These are phyloP conservation scores for Chaetodon trifasciatus DNA, from an alignment of 2,797 vertebrate species.

Conservation along the genomic window DNA sequence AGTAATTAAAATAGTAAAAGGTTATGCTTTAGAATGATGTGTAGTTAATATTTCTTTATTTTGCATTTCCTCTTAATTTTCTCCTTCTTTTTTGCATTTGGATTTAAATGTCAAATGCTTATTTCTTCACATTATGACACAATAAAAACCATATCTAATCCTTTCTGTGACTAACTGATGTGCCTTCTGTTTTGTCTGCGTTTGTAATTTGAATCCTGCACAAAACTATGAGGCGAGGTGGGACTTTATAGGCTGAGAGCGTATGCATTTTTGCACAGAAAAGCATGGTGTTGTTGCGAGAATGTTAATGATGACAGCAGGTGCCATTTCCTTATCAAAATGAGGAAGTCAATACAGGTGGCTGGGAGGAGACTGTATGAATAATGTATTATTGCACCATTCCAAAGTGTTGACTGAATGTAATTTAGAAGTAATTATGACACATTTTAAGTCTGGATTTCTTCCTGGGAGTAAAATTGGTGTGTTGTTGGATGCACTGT, in stretches of 20 bases:
- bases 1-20: not conserved
- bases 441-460: not conserved
- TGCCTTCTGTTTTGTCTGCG: constrained; percentile 1
- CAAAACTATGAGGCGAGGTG: not conserved
- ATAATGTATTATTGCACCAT: constrained; percentile 16
- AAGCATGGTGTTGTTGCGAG: constrained; percentile 1
- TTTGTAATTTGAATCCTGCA: constrained; percentile 10
- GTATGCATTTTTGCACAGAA: constrained; percentile 12
- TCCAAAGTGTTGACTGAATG: constrained; percentile 16
- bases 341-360: constrained; percentile 1
- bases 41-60: not conserved
- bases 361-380: constrained; percentile 18
- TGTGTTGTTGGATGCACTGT: not conserved
- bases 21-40: not conserved
- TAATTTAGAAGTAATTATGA: not conserved
- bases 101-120: not conserved
- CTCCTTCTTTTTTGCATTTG: not conserved
- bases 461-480: not conserved
- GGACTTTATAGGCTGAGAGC: constrained; percentile 15
- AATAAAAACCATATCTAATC: not conserved
- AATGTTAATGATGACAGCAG: constrained; percentile 27
- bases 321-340: constrained; percentile 18
- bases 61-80: not conserved
- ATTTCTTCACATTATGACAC: not conserved
- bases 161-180: constrained; percentile 1